Conservation (phyloP, 2,888 invertebrate genomes). For the Zootermopsis nevadensis region DNA sequence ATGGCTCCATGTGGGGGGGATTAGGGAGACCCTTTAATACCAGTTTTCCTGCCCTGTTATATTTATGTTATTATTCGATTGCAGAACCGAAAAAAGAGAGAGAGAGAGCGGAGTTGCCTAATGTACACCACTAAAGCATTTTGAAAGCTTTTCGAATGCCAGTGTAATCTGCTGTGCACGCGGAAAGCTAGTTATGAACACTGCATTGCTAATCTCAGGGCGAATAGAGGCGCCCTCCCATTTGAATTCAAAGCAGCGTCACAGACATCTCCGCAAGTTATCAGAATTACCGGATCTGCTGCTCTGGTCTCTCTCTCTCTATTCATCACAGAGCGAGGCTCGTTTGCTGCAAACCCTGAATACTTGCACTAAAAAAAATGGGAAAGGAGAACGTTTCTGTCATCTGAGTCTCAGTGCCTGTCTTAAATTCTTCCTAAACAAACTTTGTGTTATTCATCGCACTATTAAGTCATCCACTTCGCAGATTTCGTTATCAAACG, state of each 20-base stretch:
- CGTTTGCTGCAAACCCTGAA: too few relatives aligned
- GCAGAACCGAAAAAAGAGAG: not conserved
- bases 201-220: not conserved
- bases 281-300: not conserved
- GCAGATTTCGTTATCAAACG: too few relatives aligned
- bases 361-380: too few relatives aligned
- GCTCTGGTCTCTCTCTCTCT: too few relatives aligned
- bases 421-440: too few relatives aligned
- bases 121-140: not conserved
- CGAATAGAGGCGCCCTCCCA: not conserved
- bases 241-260: not conserved
- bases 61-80: conserved; percentile 30
- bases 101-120: too few relatives aligned
- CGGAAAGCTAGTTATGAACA: not conserved
- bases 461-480: too few relatives aligned
- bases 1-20: conserved; percentile 15
- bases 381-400: too few relatives aligned
- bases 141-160: conserved; percentile 5
- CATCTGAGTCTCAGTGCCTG: too few relatives aligned
- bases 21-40: conserved; percentile 3
- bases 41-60: conserved; percentile 21
- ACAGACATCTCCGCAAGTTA: not conserved
- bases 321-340: too few relatives aligned
- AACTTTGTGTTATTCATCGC: too few relatives aligned
- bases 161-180: conserved; percentile 8